phyloP scores from a whole-genome alignment of 1,140 invertebrate species.

The Leptinotarsa texana region DNA sequence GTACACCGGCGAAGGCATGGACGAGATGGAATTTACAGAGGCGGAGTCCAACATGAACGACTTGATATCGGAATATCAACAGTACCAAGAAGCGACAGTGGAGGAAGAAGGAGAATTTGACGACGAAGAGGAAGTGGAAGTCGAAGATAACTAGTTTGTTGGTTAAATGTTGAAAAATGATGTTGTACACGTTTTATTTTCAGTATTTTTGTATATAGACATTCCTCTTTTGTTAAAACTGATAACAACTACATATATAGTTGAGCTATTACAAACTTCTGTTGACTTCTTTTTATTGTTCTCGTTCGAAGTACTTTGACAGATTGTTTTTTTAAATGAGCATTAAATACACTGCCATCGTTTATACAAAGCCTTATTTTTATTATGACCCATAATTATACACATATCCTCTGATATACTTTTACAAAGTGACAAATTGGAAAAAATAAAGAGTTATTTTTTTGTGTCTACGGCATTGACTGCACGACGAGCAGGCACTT shows the following conservation, averaged over 20 bases:
- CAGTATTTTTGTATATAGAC: constrained; percentile 28
- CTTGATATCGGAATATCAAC: constrained; percentile 85
- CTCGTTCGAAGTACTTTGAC: neutral
- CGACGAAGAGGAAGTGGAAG: constrained; percentile 65
- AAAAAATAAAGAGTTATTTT: no score
- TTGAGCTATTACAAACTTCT: neutral
- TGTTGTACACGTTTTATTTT: neutral
- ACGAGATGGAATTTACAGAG: constrained; percentile 83
- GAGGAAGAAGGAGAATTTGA: constrained; percentile 73
- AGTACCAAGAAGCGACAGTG: constrained; percentile 80
- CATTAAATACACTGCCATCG: no score
- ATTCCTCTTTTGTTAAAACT: constrained; percentile 24
- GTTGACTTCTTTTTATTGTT: neutral
- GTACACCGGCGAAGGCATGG: constrained; percentile 85
- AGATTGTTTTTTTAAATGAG: neutral
- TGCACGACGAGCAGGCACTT: no score
- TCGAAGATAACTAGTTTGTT: constrained; percentile 56
- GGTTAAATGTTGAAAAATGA: no score
- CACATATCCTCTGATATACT: no score
- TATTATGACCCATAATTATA: no score
- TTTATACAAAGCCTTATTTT: no score
- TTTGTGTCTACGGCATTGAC: no score
- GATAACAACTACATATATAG: neutral
- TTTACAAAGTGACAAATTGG: no score
- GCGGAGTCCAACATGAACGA: constrained; percentile 81